Base-by-base conservation (phyloP, 2,888 invertebrate genomes). In the Microplitis manilae region DNA sequence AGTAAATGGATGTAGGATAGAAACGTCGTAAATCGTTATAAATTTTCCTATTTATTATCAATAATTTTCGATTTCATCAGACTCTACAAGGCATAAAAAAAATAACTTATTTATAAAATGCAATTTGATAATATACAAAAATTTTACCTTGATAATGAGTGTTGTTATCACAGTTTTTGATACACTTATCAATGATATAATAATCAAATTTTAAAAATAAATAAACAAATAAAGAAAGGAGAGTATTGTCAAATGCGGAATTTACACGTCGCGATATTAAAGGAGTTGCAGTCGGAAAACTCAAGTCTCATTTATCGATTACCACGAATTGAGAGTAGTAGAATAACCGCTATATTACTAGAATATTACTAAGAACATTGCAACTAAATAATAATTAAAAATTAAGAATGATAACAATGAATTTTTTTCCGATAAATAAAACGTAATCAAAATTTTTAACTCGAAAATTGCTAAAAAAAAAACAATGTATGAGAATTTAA, bases 321-420 rank as follows among this genome's bases (percentile, higher is more conserved):
- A 73, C 73, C 71, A 73, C 60, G 75, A 72, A 78, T 74, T 60
- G 61, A 68, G 73, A 61, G 74, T 76, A 40, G 62, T 70, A 67
- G 73, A 82, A 84, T 81, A 81, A 81, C 79, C 79, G 80, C 81
- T 82, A 80, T 77, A 78, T 80, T 78, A 40, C 15, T 15, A 50
- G 8, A 9, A 9, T 9, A 50, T 9, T 50, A 9, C 9, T 8
- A 17, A 15, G 68, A 61, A 13, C 68, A 68, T 62, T 7, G 2
- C 2, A 30, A 4, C 30, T 30, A 30, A 30, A 41, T 68, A 15
- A 15, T 2, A 41, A 13, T 5, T 6, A 20, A 39, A 68, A 41
- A 68, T 17, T 68, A 9, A 68, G 50, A 9, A 50, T 50, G 4
- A 30, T 30, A 30, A 4, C 30, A 30, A 30, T 30, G 4, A 30